Conservation (phyloP, 2,113 vertebrate species). For the Grallaria varia region DNA sequence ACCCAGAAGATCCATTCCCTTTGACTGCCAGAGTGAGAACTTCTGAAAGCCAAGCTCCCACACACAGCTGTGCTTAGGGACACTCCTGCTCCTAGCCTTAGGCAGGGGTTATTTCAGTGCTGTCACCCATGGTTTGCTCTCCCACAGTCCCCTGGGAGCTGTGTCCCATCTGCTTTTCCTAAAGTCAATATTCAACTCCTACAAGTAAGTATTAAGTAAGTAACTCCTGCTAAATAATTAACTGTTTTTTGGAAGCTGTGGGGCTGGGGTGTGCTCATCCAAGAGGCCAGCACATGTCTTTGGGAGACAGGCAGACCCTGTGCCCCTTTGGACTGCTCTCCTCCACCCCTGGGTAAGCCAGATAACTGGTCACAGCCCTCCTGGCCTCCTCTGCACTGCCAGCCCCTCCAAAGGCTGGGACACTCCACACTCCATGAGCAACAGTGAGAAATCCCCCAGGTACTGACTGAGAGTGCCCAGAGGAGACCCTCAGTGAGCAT, state of each 20-base stretch:
- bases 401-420: not conserved
- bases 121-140: not conserved
- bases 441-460: not conserved
- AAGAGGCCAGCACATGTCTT: not conserved
- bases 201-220: not conserved
- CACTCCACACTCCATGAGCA: not conserved
- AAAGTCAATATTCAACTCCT: not conserved
- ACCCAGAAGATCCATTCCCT: not conserved
- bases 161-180: not conserved
- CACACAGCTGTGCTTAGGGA: accelerated
- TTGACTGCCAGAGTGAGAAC: not conserved
- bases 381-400: not conserved
- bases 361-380: not conserved
- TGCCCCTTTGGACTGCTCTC: not conserved
- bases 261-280: not conserved
- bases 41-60: not conserved
- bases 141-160: not conserved
- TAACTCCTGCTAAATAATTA: not conserved
- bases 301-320: accelerated
- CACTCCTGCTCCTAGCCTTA: not conserved
- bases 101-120: accelerated
- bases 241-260: not conserved
- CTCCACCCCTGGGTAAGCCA: not conserved
- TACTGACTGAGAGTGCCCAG: not conserved
- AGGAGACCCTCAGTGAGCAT: not conserved